phyloP scores from a whole-genome alignment of 2,797 vertebrate species.

The Cyprinella venusta region DNA sequence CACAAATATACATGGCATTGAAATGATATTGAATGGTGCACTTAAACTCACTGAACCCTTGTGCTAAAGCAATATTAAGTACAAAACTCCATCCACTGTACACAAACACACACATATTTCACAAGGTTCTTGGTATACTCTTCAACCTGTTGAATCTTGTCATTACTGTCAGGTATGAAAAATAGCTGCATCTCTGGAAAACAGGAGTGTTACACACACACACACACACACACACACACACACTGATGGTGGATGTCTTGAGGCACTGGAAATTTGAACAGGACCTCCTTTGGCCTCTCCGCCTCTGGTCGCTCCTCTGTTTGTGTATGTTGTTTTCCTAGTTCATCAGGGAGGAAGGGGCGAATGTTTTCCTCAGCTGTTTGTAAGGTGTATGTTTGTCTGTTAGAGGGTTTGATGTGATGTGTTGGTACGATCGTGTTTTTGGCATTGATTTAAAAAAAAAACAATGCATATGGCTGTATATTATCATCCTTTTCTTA shows the following conservation, averaged over 20 bases:
- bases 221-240: conserved; percentile 27
- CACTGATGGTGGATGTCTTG: conserved; percentile 43
- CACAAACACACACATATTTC: conserved; percentile 24
- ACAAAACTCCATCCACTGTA: background rate
- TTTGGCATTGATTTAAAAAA: background rate
- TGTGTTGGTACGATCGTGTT: no score
- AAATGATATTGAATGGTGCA: background rate
- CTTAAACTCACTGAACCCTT: conserved; percentile 19
- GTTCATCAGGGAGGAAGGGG: conserved; percentile 18
- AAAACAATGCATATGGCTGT: background rate
- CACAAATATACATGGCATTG: background rate
- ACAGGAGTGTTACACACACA: conserved; percentile 45
- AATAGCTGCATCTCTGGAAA: conserved; percentile 52
- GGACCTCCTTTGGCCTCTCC: conserved; percentile 23
- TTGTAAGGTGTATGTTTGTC: conserved; percentile 25
- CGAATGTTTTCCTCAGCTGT: conserved; percentile 21
- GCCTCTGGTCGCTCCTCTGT: conserved; percentile 24
- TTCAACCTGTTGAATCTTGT: conserved; percentile 56
- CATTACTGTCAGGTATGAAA: conserved; percentile 47
- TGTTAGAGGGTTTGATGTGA: conserved; percentile 10
- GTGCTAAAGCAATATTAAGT: background rate
- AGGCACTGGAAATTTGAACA: conserved; percentile 58
- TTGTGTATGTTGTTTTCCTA: conserved; percentile 42
- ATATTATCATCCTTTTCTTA: background rate
- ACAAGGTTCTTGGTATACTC: conserved; percentile 18